Conservation (phyloP, 2,888 invertebrate species). For the Digitonthophagus gazella region DNA sequence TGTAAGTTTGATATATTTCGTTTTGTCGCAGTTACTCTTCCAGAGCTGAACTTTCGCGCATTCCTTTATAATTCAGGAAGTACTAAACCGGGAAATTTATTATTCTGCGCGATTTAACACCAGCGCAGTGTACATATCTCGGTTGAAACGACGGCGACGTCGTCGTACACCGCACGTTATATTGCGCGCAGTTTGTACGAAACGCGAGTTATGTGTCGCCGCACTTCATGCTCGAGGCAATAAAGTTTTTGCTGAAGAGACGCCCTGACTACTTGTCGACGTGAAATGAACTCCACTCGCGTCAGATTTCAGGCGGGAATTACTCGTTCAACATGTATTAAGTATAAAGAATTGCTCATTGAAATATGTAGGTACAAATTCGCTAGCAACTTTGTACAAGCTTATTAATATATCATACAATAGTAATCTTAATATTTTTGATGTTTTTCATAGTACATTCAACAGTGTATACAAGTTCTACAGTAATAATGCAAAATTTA, state of each 20-base stretch:
- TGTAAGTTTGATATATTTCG: constrained; percentile 5
- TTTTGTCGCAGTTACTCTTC: neutral
- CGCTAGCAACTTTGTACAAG: too few species aligned
- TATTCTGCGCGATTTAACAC: constrained; percentile 10
- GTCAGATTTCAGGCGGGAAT: neutral
- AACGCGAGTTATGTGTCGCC: constrained; percentile 7
- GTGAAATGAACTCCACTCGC: neutral
- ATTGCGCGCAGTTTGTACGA: constrained; percentile 5
- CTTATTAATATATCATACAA: too few species aligned
- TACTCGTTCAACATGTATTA: too few species aligned
- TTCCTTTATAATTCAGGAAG: constrained; percentile 16
- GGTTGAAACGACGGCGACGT: constrained; percentile 1
- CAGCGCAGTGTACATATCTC: constrained; percentile 2
- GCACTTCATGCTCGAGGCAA: constrained; percentile 7
- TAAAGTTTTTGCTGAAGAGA: constrained; percentile 9
- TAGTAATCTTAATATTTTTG: too few species aligned
- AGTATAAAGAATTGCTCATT: too few species aligned
- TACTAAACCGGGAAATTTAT: constrained; percentile 16
- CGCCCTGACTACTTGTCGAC: neutral
- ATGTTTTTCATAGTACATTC: too few species aligned
- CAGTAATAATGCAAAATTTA: too few species aligned
- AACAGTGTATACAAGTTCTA: too few species aligned
- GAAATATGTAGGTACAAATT: too few species aligned
- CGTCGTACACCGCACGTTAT: neutral
- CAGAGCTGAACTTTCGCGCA: constrained; percentile 2